These are phyloP conservation scores for Morpho achilles DNA, from an alignment of 2,888 invertebrate species.

Conservation along the genomic window DNA sequence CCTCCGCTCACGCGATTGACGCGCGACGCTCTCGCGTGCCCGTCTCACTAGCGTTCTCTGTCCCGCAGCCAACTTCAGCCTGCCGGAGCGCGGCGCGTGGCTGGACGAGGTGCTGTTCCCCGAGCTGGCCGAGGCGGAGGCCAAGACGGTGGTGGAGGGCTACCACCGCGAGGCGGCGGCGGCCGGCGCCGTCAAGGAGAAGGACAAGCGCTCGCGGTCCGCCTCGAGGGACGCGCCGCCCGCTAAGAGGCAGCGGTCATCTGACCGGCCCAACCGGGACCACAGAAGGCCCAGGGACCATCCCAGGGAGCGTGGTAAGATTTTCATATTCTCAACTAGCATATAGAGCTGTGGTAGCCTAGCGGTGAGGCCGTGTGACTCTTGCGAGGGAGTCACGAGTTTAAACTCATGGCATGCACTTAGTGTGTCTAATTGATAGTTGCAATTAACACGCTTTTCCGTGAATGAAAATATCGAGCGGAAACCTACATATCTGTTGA, in stretches of 20 bases:
- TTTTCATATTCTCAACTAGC: not conserved
- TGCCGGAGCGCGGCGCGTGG: slow-evolving; percentile 89
- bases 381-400: too few species aligned
- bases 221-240: slow-evolving; percentile 46
- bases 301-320: slow-evolving; percentile 48
- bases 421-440: too few species aligned
- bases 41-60: slow-evolving; percentile 4
- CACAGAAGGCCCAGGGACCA: slow-evolving; percentile 44
- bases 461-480: too few species aligned
- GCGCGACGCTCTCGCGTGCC: not conserved
- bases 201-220: slow-evolving; percentile 51
- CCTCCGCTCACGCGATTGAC: slow-evolving; percentile 4
- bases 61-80: slow-evolving; percentile 88
- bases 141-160: slow-evolving; percentile 86
- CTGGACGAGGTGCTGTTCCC: slow-evolving; percentile 89
- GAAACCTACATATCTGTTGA: too few species aligned
- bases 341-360: too few species aligned
- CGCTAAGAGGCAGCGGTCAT: slow-evolving; percentile 44
- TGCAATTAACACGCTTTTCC: too few species aligned
- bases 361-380: too few species aligned
- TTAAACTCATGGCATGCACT: too few species aligned
- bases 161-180: slow-evolving; percentile 89
- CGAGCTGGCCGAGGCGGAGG: slow-evolving; percentile 87
- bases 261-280: slow-evolving; percentile 35
- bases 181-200: slow-evolving; percentile 52